These are phyloP conservation scores for Hycleus cichorii DNA, from an alignment of 1,140 invertebrate species.

Conservation along the genomic window DNA sequence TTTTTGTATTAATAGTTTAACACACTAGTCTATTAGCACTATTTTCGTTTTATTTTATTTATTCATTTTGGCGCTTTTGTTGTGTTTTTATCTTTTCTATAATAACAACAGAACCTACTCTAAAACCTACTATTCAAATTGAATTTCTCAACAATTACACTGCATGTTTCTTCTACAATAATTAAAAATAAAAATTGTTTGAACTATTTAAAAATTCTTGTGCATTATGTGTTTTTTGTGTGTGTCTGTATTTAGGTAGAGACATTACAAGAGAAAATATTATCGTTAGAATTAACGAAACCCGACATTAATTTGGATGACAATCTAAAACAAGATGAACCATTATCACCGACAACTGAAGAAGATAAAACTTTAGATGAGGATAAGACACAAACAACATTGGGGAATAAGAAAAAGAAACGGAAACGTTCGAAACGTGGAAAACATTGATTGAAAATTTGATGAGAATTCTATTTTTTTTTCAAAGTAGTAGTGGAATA, in stretches of 20 bases:
- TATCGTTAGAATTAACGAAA: slow-evolving; percentile 69
- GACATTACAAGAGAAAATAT: slow-evolving; percentile 80
- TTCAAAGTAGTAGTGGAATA: too few relatives aligned
- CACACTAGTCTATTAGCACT: slow-evolving; percentile 3
- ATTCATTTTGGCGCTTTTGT: too few relatives aligned
- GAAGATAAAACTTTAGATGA: slow-evolving; percentile 29
- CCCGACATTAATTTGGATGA: slow-evolving; percentile 23
- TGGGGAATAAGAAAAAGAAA: slow-evolving; percentile 31
- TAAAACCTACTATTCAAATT: too few relatives aligned
- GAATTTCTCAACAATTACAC: too few relatives aligned
- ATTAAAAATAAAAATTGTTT: too few relatives aligned
- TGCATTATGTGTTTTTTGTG: too few relatives aligned
- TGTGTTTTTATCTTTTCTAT: too few relatives aligned
- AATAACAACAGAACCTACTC: too few relatives aligned
- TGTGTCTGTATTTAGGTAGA: slow-evolving; percentile 56
- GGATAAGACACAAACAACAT: slow-evolving; percentile 10
- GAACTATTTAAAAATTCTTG: too few relatives aligned
- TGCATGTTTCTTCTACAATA: too few relatives aligned
- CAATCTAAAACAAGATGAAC: slow-evolving; percentile 30
- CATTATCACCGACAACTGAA: slow-evolving; percentile 32
- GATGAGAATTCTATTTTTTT: too few relatives aligned
- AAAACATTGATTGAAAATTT: slow-evolving; percentile 24
- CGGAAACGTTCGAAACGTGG: slow-evolving; percentile 35
- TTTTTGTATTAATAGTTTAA: slow-evolving; percentile 24
- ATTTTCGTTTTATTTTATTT: background rate